Evolutionary conservation across 2,797 vertebrate species (phyloP), one percentile per base, ranked within the genome.

Genomic region (Phaenicophaeus curvirostris): DNA sequence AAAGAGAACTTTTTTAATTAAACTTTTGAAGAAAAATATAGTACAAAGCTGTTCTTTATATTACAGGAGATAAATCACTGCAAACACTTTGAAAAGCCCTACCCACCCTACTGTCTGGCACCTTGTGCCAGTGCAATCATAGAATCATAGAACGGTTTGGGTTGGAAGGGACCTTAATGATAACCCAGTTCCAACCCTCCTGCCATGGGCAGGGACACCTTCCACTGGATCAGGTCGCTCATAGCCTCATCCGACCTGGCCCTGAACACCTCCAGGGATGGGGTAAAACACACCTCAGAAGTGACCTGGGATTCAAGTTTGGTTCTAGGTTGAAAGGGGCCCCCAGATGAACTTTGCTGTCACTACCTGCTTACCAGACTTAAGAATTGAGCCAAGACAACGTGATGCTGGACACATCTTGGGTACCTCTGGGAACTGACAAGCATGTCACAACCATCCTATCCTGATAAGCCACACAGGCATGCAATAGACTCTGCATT

Each of bases 1-100:
- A 63, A 69, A 74, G 58, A 93, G 66, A 89, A 92, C 68, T 92
- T 92, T 39, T 93, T 87, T 80, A 91, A 94, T 95, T 95, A 93
- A 96, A 93, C 69, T 95, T 79, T 54, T 62, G 76, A 67, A 83
- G 87, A 39, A 80, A 94, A 48, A 59, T 24, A 27, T 6, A 51
- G 66, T 3, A 55, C n/a, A 51, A 63, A 94, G 85, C 62, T 62
- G 39, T 23, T 81, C 89, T 94, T 78, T 90, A 33, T 85, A 62
- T 51, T 72, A 35, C 62, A 62, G 50, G 59, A 89, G 57, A 94
- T 68, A 93, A 89, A 92, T 72, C 82, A 87, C 58, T 54, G 87
- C 89, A 91, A 94, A 92, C 28, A 50, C 61, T 75, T 57, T 15
- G 7, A 75, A 67, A 28, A 95, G 25, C 62, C 66, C 37, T 84